Conservation (phyloP, 2,797 vertebrate species). For the Antennarius maculatus region DNA sequence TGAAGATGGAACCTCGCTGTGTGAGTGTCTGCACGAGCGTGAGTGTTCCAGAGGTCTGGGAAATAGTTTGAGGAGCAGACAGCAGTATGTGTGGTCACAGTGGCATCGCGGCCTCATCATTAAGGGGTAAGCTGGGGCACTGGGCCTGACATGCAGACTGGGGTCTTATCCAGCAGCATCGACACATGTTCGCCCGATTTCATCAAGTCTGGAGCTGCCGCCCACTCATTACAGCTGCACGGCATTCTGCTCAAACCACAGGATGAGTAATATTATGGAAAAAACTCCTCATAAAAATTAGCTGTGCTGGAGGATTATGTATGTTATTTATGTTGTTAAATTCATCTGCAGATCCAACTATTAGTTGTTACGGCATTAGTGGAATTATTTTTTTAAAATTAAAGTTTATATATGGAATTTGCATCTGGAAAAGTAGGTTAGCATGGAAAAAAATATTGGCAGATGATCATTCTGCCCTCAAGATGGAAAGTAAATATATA, state of each 20-base stretch:
- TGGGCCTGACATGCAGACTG: constrained; percentile 56
- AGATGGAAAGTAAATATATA: background rate
- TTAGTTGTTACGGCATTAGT: background rate
- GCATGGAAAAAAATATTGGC: background rate
- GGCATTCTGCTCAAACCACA: constrained; percentile 56
- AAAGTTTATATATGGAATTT: background rate
- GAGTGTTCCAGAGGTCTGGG: constrained; percentile 69
- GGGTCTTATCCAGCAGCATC: constrained; percentile 58
- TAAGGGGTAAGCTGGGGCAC: constrained; percentile 63
- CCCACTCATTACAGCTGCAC: constrained; percentile 57
- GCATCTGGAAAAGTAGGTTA: background rate
- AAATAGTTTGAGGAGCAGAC: constrained; percentile 77
- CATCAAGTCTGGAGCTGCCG: constrained; percentile 55
- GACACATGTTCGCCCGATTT: constrained; percentile 67
- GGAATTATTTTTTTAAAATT: background rate
- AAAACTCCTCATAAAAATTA: constrained; percentile 44
- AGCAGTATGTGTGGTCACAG: constrained; percentile 75
- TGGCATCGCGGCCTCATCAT: constrained; percentile 72
- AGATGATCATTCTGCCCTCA: background rate
- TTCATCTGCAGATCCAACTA: background rate
- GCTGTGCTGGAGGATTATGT: background rate
- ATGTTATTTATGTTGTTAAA: background rate
- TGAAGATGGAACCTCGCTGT: constrained; percentile 66
- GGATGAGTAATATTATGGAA: constrained; percentile 51
- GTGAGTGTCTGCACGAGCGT: constrained; percentile 29